Evolutionary conservation across 2,113 vertebrate genomes (phyloP), one percentile per base, ranked within the genome.

Genomic region (Acanthochromis polyacanthus): DNA sequence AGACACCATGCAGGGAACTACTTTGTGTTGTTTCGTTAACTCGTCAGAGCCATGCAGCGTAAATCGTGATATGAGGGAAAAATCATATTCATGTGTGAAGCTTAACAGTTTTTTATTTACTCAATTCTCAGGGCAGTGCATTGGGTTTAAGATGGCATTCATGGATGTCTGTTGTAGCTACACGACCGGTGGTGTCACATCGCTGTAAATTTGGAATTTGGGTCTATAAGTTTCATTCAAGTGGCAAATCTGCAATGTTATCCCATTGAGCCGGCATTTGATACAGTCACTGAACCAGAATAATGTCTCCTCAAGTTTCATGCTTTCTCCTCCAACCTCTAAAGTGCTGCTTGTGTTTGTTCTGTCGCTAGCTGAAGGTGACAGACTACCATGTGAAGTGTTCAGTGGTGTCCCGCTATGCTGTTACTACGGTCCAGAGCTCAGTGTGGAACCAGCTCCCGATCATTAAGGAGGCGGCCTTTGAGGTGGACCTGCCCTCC

Each of bases 401-500:
- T 72, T 88, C 84, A 0, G 92, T 96, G 45, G 89, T 95, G 51
- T 97, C 95, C 50, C 92, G 92, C 57, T 97, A 96, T 0, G 94
- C 93, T 14, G 81, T 93, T 10, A 97, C 95, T 62, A 94, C 87
- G 1, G 91, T 97, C 65, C 93, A 93, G 25, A 95, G 93, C 40
- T 88, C 93, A 2, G 83, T 95, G 28, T 94, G 91, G 94, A 96
- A 96, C 91, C 93, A 95, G 80, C 93, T 96, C 6, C n/a, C 92
- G 14, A 46, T 92, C 63, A 87, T 89, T 48, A 96, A 96, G 57
- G 95, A 96, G 46, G 95, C 96, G 0, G 86, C 94, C 43, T 97
- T 97, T 59, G 95, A 97, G 70, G 88, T 97, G 82, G 93, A 96
- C 78, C 93, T 97, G 65, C 94, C 95, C 14, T 86, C 80, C 9